Percentiles rank a stretch among this genome's conserved stretches.
phyloP scores from a whole-genome alignment of 2,797 vertebrate genomes.

The Myoxocephalus aenaeus region DNA sequence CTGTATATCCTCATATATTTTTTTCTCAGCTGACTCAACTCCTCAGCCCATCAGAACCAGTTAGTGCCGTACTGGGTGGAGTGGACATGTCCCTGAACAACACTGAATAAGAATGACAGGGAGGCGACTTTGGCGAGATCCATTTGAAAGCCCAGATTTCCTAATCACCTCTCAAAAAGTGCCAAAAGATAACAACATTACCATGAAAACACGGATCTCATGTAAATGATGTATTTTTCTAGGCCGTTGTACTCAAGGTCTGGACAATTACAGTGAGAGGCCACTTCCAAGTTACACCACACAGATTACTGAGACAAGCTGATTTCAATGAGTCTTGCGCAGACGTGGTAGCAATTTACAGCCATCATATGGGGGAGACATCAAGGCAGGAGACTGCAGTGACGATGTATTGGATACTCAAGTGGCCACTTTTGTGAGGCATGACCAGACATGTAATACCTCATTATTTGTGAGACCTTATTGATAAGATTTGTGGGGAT shows the following conservation, averaged over 20 bases:
- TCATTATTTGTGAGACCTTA: conserved; percentile 26
- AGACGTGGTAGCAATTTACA: conserved; percentile 63
- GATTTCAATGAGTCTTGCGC: conserved; percentile 45
- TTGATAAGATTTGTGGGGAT: conserved; percentile 47
- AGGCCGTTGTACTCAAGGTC: conserved; percentile 40
- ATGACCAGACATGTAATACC: conserved; percentile 52
- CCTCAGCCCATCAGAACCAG: conserved; percentile 8
- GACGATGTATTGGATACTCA: conserved; percentile 44
- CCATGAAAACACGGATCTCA: conserved; percentile 56
- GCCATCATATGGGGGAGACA: conserved; percentile 9
- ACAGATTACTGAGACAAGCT: conserved; percentile 50
- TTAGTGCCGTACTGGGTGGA: conserved; percentile 26
- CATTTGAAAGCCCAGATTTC: conserved; percentile 54
- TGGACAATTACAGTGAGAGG: conserved; percentile 51
- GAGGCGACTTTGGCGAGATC: conserved; percentile 1
- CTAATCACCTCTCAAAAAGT: conserved; percentile 55
- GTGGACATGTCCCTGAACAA: conserved; percentile 40
- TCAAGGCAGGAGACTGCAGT: not conserved
- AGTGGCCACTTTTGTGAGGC: conserved; percentile 38
- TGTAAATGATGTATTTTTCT: conserved; percentile 58
- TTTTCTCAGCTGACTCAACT: conserved; percentile 38
- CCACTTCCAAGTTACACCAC: conserved; percentile 65
- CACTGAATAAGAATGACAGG: conserved; percentile 51
- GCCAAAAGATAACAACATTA: conserved; percentile 63
- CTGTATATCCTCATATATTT: conserved; percentile 26